Percentiles rank a stretch among this genome's conserved stretches.
Conservation (phyloP, 2,888 invertebrate species). For the Merodon equestris region DNA sequence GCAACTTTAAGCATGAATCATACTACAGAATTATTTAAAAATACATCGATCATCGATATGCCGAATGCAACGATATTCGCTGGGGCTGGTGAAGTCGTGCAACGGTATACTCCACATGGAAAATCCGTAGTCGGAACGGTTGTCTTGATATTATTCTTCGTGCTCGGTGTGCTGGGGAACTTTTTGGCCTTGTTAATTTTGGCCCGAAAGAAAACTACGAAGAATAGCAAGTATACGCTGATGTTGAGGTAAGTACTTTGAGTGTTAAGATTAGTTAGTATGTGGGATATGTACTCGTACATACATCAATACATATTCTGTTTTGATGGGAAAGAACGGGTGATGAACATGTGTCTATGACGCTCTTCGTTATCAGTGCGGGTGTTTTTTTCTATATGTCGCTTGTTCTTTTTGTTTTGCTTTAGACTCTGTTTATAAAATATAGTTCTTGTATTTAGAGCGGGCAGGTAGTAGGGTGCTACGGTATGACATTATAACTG, state of each 20-base stretch:
- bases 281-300: background rate
- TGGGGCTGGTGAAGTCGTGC: constrained; percentile 6
- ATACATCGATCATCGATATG: constrained; percentile 12
- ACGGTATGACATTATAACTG: no score
- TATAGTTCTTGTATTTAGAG: no score
- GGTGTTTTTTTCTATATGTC: constrained; percentile 4
- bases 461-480: no score
- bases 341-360: constrained; percentile 21
- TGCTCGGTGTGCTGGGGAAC: constrained; percentile 87
- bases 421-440: no score
- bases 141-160: constrained; percentile 60
- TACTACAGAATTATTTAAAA: background rate
- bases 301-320: background rate
- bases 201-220: constrained; percentile 84
- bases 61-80: constrained; percentile 5
- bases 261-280: background rate
- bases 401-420: background rate
- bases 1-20: constrained; percentile 43
- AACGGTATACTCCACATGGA: background rate
- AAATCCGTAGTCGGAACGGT: constrained; percentile 26
- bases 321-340: constrained; percentile 11
- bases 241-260: constrained; percentile 80
- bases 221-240: constrained; percentile 89
- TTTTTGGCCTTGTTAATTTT: constrained; percentile 87
- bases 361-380: constrained; percentile 35